A percentile compares a stretch with the other conserved stretches of the same genome.
These are phyloP conservation scores for Drosophila pseudoobscura DNA, from an alignment of 1,140 invertebrate species.

Conservation along the genomic window DNA sequence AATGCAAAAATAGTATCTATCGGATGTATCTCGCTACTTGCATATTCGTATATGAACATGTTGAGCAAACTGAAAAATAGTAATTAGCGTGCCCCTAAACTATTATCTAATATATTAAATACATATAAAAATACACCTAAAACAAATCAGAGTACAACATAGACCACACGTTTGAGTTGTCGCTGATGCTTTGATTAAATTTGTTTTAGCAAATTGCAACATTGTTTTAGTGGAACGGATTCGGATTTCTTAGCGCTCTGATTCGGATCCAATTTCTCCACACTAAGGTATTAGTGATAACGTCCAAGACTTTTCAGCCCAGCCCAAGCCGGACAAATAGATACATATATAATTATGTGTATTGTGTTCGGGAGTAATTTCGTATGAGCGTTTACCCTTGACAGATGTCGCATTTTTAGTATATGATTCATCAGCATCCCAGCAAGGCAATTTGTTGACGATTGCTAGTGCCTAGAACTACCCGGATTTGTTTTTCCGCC, in stretches of 20 bases:
- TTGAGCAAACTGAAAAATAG: constrained; percentile 14
- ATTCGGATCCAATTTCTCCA: constrained; percentile 33
- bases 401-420: background rate
- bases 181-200: constrained; percentile 8
- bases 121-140: constrained; percentile 7
- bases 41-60: no score
- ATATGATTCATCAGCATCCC: constrained; percentile 8
- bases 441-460: constrained; percentile 8
- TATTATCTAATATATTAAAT: background rate
- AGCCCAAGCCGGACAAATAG: no score
- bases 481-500: constrained; percentile 43
- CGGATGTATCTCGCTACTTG: no score
- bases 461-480: constrained; percentile 6
- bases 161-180: background rate
- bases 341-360: no score
- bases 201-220: constrained; percentile 2
- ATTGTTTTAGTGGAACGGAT: constrained; percentile 2
- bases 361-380: background rate
- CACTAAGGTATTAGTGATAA: background rate
- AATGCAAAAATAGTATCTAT: constrained; percentile 7
- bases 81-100: constrained; percentile 43
- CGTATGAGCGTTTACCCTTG: background rate
- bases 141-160: constrained; percentile 5
- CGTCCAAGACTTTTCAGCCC: no score
- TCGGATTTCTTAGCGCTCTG: background rate